phyloP scores from a whole-genome alignment of 2,888 invertebrate species.

The Vesta saturnalis region DNA sequence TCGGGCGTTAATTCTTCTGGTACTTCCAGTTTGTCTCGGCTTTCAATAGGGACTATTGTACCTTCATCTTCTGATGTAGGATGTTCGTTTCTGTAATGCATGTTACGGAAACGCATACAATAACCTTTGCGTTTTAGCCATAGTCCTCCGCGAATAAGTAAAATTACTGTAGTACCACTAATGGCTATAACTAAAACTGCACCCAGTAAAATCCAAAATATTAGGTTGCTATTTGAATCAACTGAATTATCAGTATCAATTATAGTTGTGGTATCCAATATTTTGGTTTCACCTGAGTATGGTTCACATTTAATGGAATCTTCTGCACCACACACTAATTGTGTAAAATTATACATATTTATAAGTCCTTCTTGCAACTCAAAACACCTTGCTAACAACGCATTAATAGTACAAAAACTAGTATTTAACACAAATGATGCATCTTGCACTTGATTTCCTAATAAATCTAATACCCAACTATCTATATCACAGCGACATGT shows the following conservation, averaged over 20 bases:
- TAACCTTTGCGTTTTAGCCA: slow-evolving; percentile 70
- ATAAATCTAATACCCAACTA: slow-evolving; percentile 66
- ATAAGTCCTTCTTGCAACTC: slow-evolving; percentile 72
- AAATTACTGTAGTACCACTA: slow-evolving; percentile 65
- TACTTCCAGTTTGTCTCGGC: slow-evolving; percentile 64
- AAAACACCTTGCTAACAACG: slow-evolving; percentile 71
- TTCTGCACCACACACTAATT: slow-evolving; percentile 68
- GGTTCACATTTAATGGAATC: slow-evolving; percentile 69
- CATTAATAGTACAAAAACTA: slow-evolving; percentile 71
- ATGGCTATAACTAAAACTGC: slow-evolving; percentile 67
- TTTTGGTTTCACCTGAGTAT: slow-evolving; percentile 60
- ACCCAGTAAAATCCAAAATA: slow-evolving; percentile 57
- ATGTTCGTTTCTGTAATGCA: slow-evolving; percentile 67
- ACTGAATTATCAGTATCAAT: slow-evolving; percentile 47
- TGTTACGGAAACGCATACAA: slow-evolving; percentile 63
- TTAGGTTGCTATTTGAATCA: slow-evolving; percentile 50
- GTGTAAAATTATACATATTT: slow-evolving; percentile 70
- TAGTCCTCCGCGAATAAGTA: slow-evolving; percentile 66
- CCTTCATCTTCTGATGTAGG: slow-evolving; percentile 65
- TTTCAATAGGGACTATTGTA: slow-evolving; percentile 57
- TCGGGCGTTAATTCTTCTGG: slow-evolving; percentile 81
- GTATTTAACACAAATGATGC: slow-evolving; percentile 64
- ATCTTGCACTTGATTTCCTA: slow-evolving; percentile 59
- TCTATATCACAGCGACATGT: slow-evolving; percentile 72
- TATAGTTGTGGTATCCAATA: slow-evolving; percentile 55